Conservation (phyloP, 1,140 invertebrate species). For the Cyrtorhinus lividipennis region DNA sequence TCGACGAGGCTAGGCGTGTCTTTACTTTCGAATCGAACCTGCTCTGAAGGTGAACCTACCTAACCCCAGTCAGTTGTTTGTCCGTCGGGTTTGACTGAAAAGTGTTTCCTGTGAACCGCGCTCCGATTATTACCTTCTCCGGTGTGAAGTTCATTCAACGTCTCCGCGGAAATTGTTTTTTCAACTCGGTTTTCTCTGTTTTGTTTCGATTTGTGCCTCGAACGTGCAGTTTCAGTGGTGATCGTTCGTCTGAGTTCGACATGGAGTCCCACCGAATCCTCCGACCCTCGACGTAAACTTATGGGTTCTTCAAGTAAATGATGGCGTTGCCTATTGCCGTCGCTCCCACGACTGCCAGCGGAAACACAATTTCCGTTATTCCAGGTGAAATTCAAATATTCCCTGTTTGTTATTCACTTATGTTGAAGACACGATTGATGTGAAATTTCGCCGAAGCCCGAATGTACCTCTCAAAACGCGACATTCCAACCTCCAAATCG, state of each 20-base stretch:
- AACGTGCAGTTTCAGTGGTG: too few species aligned
- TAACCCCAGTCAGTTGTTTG: neutral
- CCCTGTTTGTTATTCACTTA: too few species aligned
- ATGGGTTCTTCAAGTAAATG: slow-evolving; percentile 10
- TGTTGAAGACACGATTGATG: too few species aligned
- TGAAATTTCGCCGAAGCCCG: too few species aligned
- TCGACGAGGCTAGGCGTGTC: neutral
- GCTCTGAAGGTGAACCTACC: neutral
- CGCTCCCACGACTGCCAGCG: neutral
- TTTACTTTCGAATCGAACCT: slow-evolving; percentile 8
- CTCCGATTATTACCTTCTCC: slow-evolving; percentile 3
- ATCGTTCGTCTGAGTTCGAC: too few species aligned
- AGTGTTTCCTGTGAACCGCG: neutral
- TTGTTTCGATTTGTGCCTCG: neutral
- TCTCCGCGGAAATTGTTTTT: too few species aligned
- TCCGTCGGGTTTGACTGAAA: neutral
- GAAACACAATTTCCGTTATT: neutral
- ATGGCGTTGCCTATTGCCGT: slow-evolving; percentile 23
- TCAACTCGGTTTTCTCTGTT: neutral
- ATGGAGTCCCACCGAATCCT: too few species aligned
- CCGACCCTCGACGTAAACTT: neutral
- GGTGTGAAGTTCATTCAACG: too few species aligned
- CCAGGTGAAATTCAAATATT: too few species aligned
- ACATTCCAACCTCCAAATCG: too few species aligned
- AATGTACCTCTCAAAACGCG: too few species aligned